phyloP scores from a whole-genome alignment of 2,797 vertebrate genomes.

The Megalops cyprinoides region DNA sequence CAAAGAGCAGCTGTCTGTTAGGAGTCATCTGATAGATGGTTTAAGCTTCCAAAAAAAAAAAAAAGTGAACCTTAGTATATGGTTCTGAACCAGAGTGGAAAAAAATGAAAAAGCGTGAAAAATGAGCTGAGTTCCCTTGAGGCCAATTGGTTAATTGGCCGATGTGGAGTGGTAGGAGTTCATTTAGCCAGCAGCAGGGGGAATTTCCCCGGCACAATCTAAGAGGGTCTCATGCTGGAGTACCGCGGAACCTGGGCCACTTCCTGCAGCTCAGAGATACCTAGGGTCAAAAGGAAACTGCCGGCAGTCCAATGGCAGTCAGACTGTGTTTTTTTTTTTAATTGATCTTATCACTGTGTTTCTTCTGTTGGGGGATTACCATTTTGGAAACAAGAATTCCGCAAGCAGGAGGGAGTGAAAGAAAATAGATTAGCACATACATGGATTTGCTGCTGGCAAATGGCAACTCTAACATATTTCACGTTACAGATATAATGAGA shows the following conservation, averaged over 20 bases:
- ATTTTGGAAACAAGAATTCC: no score
- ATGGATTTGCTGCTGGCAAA: no score
- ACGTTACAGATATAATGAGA: no score
- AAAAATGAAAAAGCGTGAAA: no score
- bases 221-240: background rate
- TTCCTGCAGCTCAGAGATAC: background rate
- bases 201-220: background rate
- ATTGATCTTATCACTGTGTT: background rate
- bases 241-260: background rate
- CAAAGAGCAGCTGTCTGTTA: background rate
- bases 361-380: background rate
- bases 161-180: background rate
- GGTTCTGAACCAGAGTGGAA: background rate
- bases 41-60: background rate
- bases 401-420: background rate
- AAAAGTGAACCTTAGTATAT: background rate
- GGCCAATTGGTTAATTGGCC: background rate
- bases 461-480: no score
- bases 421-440: background rate
- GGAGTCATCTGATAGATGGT: background rate
- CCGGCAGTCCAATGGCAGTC: background rate
- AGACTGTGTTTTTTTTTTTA: no score
- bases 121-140: background rate
- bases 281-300: background rate
- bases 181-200: background rate